Evolutionary conservation across 1,140 invertebrate species (phyloP), one percentile per base, ranked within the genome.

Genomic region (Drosophila sechellia): DNA sequence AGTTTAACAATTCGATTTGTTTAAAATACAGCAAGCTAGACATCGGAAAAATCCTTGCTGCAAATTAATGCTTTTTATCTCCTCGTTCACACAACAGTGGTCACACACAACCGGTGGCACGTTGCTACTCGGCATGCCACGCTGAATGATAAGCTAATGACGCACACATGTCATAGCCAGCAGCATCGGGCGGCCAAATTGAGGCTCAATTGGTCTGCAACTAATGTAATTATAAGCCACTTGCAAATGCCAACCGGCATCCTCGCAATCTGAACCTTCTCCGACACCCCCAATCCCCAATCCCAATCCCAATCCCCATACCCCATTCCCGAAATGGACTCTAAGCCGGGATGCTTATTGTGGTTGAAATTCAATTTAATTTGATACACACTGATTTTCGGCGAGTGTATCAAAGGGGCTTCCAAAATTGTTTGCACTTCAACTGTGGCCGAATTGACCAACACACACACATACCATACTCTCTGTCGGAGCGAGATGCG

Each of bases 141-240:
- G 37, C 59, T 65, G 70, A 79, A 72, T 72, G 83, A 87, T 83
- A 87, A 83, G 79, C 81, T 76, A 86, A 83, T 87, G 83, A 87
- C 61, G 78, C 81, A 87, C 72, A 65, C 70, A 68, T 59, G 72
- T 75, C 46, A 40, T 49, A 65, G 71, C 58, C 53, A 6, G 42
- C 17, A 35, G 52, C 43, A 56, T 25, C 37, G 35, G 48, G 46
- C 46, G 54, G 31, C 72, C 72, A 76, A 76, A 76, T 76, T 76
- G 72, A 57, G 72, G 78, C 64, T 75, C 75, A 63, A 76, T 78
- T 69, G 71, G 66, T 79, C 50, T 81, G 58, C 58, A 61, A 87
- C 75, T 87, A 87, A 87, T 83, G 83, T 83, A 87, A 87, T 87
- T 87, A 87, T 79, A 69, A 69, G 66, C 79, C 72, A 89, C 84